Percentiles rank a stretch among this genome's conserved stretches.
Evolutionary conservation across 1,140 invertebrate genomes (phyloP).

Genomic region (Cecropterus lyciades): DNA sequence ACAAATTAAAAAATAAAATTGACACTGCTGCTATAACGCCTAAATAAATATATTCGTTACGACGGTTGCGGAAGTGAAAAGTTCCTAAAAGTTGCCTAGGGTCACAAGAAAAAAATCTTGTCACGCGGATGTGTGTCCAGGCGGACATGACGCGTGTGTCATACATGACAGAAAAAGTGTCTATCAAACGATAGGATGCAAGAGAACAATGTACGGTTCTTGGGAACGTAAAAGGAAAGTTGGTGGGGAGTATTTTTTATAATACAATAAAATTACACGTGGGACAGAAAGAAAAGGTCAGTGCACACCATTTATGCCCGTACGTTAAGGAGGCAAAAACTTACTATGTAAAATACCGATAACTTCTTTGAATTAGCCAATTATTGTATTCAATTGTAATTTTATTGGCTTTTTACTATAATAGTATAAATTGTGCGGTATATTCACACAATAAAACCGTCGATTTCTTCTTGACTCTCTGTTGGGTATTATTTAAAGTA

Average conservation of each 20-base stretch:
- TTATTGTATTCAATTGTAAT: conserved; percentile 2
- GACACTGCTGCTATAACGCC: too few species aligned
- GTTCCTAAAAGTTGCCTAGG: too few species aligned
- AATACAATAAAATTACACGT: conserved; percentile 32
- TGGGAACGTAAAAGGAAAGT: conserved; percentile 29
- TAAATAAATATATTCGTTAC: too few species aligned
- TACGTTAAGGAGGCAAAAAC: conserved; percentile 24
- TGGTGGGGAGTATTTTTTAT: conserved; percentile 30
- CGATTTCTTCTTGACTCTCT: too few species aligned
- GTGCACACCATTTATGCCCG: conserved; percentile 25
- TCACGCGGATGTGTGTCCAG: too few species aligned
- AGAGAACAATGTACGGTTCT: conserved; percentile 19
- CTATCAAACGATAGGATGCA: too few species aligned
- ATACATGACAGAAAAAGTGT: too few species aligned
- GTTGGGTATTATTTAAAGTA: too few species aligned
- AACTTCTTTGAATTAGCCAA: conserved; percentile 27
- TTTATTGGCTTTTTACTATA: conserved; percentile 1
- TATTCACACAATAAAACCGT: neutral
- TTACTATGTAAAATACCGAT: conserved; percentile 9
- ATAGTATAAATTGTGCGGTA: neutral
- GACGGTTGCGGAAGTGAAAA: too few species aligned
- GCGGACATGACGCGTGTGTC: too few species aligned
- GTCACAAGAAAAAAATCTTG: too few species aligned
- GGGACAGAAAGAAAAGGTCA: conserved; percentile 34
- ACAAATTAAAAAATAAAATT: too few species aligned